Evolutionary conservation across 2,113 vertebrate species (phyloP), one percentile per base, ranked within the genome.

Genomic region (Poicephalus meyeri): DNA sequence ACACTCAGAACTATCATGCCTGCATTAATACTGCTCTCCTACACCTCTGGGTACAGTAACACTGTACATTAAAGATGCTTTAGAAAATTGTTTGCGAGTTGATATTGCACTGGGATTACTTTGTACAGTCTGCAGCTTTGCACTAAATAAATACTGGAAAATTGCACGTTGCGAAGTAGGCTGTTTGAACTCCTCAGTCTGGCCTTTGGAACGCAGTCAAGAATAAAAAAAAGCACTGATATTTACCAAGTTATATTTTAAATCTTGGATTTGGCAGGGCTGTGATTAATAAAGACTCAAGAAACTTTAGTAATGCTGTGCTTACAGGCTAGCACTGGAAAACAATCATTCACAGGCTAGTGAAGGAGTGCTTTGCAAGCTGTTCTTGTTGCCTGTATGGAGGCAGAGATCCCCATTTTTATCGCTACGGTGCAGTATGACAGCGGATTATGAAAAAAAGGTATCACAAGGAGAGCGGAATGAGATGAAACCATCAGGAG

Each of bases 1-100:
- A 66, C 71, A 35, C 92, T 88, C 55, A 76, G 87, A 92, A 78
- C 91, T 28, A 91, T 93, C 79, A 55, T 39, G 89, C 58, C 61
- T 46, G 42, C 79, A 79, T 88, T 94, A 91, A 86, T 70, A 49
- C 16, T 46, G 92, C 92, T 97, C 91, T 82, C 85, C 56, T 66
- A 49, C 92, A 73, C 95, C 83, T 23, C 95, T 76, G 95, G 96
- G 97, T 60, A 92, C 93, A 53, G 86, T 91, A 80, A 97, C 61
- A 61, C 88, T 72, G 63, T 37, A 71, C 90, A 69, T 91, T 72
- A 77, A 95, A 95, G 94, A 93, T 76, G 90, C 92, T 95, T 96
- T 80, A 80, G 86, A 94, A 97, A 95, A 95, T 79, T 78, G 89
- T 89, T 86, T 93, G 95, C 16, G 55, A 96, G 95, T 49, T 81